phyloP scores from a whole-genome alignment of 2,113 vertebrate genomes.

The Regulus satrapa region DNA sequence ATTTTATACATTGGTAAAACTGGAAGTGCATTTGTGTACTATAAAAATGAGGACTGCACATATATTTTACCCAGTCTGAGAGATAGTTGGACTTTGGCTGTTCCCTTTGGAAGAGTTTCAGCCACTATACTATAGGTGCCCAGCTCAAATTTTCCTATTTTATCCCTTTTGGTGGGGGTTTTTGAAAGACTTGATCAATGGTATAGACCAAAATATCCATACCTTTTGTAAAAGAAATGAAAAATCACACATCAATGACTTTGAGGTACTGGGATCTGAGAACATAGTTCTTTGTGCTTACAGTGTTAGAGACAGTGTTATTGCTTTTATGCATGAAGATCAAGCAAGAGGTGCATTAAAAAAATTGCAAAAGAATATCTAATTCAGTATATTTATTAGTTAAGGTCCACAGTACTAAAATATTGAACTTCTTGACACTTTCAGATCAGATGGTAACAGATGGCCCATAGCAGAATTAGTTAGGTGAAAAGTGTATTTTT shows the following conservation, averaged over 20 bases:
- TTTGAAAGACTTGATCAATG: background rate
- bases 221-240: background rate
- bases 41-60: rapidly evolving
- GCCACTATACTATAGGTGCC: background rate
- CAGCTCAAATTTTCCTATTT: background rate
- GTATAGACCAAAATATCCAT: background rate
- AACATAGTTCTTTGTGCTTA: background rate
- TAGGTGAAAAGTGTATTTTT: background rate
- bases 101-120: background rate
- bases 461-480: background rate
- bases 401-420: background rate
- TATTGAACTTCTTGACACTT: background rate
- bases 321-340: background rate
- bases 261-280: background rate
- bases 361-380: background rate
- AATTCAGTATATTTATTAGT: background rate
- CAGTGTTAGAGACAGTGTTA: background rate
- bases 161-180: background rate
- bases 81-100: background rate
- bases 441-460: background rate
- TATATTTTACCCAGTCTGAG: background rate
- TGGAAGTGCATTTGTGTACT: background rate
- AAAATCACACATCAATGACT: background rate
- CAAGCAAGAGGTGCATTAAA: background rate
- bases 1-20: background rate